Conservation (phyloP, 2,888 invertebrate genomes). For the Penaeus monodon region DNA sequence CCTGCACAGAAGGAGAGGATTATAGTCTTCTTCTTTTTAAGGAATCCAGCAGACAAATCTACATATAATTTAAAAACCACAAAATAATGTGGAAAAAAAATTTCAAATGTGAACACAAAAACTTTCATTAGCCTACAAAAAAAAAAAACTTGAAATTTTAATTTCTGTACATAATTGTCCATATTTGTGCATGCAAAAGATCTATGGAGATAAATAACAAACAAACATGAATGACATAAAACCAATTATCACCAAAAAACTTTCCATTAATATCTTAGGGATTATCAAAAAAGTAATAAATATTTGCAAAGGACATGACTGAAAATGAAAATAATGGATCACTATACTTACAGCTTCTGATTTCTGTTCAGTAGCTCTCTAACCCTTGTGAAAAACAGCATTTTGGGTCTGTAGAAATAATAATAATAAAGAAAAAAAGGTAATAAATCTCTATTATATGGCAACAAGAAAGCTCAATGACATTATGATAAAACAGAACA, state of each 20-base stretch:
- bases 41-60: no score
- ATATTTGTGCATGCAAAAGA: no score
- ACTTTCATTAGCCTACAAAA: no score
- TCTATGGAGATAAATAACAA: no score
- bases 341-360: constrained; percentile 77
- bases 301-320: no score
- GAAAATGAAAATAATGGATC: constrained; percentile 4
- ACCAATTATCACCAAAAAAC: no score
- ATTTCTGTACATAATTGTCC: no score
- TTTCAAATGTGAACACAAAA: no score
- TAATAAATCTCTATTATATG: not conserved
- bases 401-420: constrained; percentile 78
- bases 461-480: not conserved
- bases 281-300: not conserved
- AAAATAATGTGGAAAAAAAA: no score
- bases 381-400: constrained; percentile 86
- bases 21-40: not conserved
- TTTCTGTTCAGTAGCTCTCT: constrained; percentile 84
- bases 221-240: no score
- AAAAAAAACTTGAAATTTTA: no score
- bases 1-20: constrained; percentile 68
- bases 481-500: not conserved
- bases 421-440: constrained; percentile 42
- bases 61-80: no score
- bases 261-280: not conserved